Evolutionary conservation across 2,113 vertebrate genomes (phyloP).

Genomic region (Epinephelus lanceolatus): DNA sequence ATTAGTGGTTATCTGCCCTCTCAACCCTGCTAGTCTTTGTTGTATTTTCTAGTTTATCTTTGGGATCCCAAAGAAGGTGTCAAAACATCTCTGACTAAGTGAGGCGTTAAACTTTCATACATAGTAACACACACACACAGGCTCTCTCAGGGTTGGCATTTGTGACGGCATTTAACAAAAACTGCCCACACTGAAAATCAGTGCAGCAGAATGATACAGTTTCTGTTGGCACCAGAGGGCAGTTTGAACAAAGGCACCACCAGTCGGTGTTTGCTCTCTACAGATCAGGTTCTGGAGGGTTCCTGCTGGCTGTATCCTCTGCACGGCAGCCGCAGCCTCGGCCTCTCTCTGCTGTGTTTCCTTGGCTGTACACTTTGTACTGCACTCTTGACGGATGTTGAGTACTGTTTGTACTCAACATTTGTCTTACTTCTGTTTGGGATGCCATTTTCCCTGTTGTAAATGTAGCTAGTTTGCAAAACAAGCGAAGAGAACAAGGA

Average conservation of each 20-base stretch:
- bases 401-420: too few relatives aligned
- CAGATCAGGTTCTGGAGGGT: neutral
- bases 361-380: neutral
- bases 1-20: too few relatives aligned
- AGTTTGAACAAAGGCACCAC: neutral
- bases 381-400: too few relatives aligned
- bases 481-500: too few relatives aligned
- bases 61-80: neutral
- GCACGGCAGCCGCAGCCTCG: neutral
- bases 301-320: neutral
- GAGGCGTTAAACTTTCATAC: neutral
- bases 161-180: neutral
- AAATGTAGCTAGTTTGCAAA: too few relatives aligned
- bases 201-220: neutral
- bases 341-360: neutral
- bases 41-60: too few relatives aligned
- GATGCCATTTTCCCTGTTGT: too few relatives aligned
- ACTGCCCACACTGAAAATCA: neutral
- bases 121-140: neutral
- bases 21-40: too few relatives aligned
- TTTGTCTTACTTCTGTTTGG: too few relatives aligned
- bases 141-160: neutral
- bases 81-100: neutral
- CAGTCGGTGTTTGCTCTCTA: neutral
- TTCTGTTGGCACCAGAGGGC: neutral